Conservation (phyloP, 2,888 invertebrate species). For the Apotomis betuletana region DNA sequence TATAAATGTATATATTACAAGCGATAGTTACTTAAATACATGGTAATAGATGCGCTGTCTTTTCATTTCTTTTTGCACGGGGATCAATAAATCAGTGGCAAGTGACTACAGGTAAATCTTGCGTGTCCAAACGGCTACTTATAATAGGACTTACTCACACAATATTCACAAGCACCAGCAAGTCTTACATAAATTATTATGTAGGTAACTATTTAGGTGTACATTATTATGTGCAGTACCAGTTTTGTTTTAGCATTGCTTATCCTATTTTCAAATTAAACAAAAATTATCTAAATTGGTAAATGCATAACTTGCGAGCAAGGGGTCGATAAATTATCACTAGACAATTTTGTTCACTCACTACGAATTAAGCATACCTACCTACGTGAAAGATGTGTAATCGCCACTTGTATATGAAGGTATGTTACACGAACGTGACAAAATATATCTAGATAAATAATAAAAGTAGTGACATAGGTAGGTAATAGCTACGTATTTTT, state of each 20-base stretch:
- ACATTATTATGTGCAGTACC: background rate
- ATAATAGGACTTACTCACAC: background rate
- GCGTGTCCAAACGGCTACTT: slow-evolving; percentile 8
- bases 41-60: slow-evolving; percentile 4
- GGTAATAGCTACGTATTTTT: background rate
- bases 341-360: background rate
- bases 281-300: slow-evolving; percentile 9
- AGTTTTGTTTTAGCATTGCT: background rate
- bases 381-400: background rate
- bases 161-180: background rate
- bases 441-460: background rate
- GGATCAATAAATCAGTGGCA: slow-evolving; percentile 7
- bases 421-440: background rate
- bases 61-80: background rate
- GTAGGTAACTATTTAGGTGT: background rate
- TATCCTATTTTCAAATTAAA: background rate
- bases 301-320: slow-evolving; percentile 10
- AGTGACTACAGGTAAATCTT: background rate
- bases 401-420: background rate
- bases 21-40: background rate
- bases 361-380: background rate
- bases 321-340: slow-evolving; percentile 8
- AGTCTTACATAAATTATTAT: slow-evolving; percentile 6
- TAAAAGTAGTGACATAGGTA: background rate
- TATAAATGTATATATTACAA: background rate